Evolutionary conservation across 2,888 invertebrate genomes (phyloP), one percentile per base, ranked within the genome.

Genomic region (Druceiella hillmani): DNA sequence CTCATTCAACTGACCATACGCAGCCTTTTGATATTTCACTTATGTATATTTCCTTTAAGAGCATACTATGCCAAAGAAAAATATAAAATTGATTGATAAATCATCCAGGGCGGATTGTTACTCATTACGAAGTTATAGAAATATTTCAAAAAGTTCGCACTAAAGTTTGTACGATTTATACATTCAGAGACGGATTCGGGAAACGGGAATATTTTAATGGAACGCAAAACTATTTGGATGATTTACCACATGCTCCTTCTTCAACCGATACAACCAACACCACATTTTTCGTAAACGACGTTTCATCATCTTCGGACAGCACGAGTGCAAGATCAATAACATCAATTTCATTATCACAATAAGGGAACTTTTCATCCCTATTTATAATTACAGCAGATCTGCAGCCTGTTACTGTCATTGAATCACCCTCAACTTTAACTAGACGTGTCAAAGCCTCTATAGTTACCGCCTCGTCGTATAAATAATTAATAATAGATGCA

Each of bases 391-490:
- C 38, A 38, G 17, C 22, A 13, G 25, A 22, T 20, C 32, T 22
- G 31, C 28, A 28, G 14, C 36, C 29, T 24, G 10, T 44, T 38
- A 41, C 38, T 12, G 32, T 36, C 1, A 31, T 44, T 44, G 38
- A 44, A 22, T 25, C 38, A 41, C 41, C 41, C 41, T 41, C 38
- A 38, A 27, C 40, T 5, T 44, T 41, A 36, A 41, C 10, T n/a
- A n/a, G n/a, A n/a, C n/a, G n/a, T n/a, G n/a, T n/a, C n/a, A 35
- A 31, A 38, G 32, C 42, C 17, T 32, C 36, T 35, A 20, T 38
- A 42, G 33, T 42, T 24, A 42, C 36, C 11, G 42, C 31, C 28
- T 41, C 38, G 17, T 33, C 36, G 12, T 36, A 42, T 22, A 35
- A n/a, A 42, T 24, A 35, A 35, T 26, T 36, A 24, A 33, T 33